These are phyloP conservation scores for Apogon talboti DNA, from an alignment of 2,797 vertebrate species.

Conservation along the genomic window DNA sequence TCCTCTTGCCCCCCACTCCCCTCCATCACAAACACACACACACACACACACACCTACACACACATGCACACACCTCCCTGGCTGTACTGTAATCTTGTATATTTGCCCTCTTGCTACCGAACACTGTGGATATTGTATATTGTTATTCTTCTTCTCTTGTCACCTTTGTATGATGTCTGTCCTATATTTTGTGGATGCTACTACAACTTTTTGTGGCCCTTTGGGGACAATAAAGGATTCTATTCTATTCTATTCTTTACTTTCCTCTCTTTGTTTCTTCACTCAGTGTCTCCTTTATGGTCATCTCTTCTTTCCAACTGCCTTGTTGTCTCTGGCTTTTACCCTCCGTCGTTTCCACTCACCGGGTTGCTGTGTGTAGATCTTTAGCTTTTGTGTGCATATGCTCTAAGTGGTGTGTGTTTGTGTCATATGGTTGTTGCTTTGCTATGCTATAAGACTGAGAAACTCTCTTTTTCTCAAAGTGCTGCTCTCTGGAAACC, in stretches of 20 bases:
- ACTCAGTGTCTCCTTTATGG: slow-evolving; percentile 63
- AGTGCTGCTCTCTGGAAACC: slow-evolving; percentile 88
- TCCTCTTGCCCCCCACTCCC: slow-evolving; percentile 43
- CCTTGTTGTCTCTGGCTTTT: slow-evolving; percentile 37
- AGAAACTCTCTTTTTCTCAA: slow-evolving; percentile 83
- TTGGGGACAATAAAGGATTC: slow-evolving; percentile 86
- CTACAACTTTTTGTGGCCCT: slow-evolving; percentile 80
- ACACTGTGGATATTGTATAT: slow-evolving; percentile 89
- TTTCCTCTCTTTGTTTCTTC: slow-evolving; percentile 76
- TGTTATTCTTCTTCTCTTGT: slow-evolving; percentile 82
- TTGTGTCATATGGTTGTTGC: slow-evolving; percentile 57
- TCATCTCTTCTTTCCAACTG: slow-evolving; percentile 59
- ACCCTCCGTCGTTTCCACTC: slow-evolving; percentile 40
- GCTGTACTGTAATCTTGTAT: slow-evolving; percentile 84
- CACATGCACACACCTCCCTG: slow-evolving; percentile 31
- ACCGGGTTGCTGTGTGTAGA: slow-evolving; percentile 49
- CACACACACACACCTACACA: neutral
- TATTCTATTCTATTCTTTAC: slow-evolving; percentile 85
- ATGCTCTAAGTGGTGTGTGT: slow-evolving; percentile 23
- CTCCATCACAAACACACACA: slow-evolving; percentile 28
- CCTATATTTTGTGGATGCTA: slow-evolving; percentile 85
- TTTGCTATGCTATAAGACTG: slow-evolving; percentile 77
- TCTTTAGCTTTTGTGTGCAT: slow-evolving; percentile 39
- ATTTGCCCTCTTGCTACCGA: slow-evolving; percentile 83
- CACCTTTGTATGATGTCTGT: slow-evolving; percentile 87